Base-by-base conservation (phyloP, 2,888 invertebrate species). In the Ephialtes manifestator region DNA sequence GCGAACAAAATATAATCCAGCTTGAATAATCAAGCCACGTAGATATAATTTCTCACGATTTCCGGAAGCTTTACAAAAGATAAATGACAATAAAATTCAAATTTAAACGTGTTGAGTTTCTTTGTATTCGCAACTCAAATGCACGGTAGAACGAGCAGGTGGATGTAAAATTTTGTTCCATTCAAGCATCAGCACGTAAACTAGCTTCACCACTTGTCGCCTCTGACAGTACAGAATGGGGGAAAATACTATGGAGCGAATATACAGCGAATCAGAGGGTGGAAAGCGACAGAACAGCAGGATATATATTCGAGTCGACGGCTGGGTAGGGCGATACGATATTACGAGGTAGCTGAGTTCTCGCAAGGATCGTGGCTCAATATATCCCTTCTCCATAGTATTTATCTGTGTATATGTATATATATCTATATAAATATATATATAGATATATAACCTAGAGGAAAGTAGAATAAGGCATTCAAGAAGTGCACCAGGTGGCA, bases 301-400 rank as follows among this genome's bases (percentile, higher is more conserved):
- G 20, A n/a, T 13, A 65, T 60, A 18, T 83, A 74, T 78, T 80
- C 67, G 55, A 65, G 55, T 48, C 84, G 71, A 67, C 76, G 80
- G 63, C 80, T 84, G 84, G 80, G 51, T 53, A 76, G 76, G 15
- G 76, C 80, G 84, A 84, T 76, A 80, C 76, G 84, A 81, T 81
- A 84, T 81, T 81, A 81, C 80, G 39, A 51, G 76, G 15, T 51
- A 71, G 80, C 60, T 67, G 70, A 79, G 65, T 53, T 58, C 58
- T 80, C 51, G 63, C 70, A 48, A 35, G 63, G 75, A 18, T 55
- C 65, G 31, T 46, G 48, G 76, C 65, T 67, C 58, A 72, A 81
- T 76, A 67, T 84, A 84, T 80, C 39, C n/a, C 71, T 65, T 13
- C 43, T 20, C 11, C 4, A 18, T 72, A 13, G 11, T 31, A 58